Evolutionary conservation across 2,113 vertebrate genomes (phyloP).

Genomic region (Tyto alba): DNA sequence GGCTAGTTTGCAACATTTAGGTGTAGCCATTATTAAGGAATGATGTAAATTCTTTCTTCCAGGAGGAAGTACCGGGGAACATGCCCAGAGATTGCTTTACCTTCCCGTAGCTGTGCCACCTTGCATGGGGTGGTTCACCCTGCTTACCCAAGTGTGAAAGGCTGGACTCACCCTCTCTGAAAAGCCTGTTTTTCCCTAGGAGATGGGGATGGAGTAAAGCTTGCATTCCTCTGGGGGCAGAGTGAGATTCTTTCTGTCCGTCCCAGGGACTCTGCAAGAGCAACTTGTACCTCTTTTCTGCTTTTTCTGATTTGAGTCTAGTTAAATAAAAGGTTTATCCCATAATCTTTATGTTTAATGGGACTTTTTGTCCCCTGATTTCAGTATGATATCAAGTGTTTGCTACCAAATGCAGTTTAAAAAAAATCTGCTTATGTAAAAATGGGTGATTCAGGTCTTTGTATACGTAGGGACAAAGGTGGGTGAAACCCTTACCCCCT

Average conservation of each 20-base stretch:
- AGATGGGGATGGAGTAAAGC: not conserved
- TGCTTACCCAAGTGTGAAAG: not conserved
- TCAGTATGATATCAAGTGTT: not conserved
- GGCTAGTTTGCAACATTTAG: not conserved
- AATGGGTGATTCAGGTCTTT: not conserved
- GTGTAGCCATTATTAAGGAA: not conserved
- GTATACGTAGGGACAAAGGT: not conserved
- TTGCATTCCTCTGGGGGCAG: not conserved
- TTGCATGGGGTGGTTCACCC: not conserved
- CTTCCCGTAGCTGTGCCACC: not conserved
- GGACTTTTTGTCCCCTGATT: accelerated
- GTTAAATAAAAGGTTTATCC: not conserved
- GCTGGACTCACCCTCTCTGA: not conserved
- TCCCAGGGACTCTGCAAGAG: not conserved
- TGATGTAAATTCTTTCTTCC: slow-evolving; percentile 19
- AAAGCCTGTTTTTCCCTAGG: not conserved
- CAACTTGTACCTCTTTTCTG: not conserved
- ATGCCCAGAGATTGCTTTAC: not conserved
- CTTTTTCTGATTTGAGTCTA: not conserved
- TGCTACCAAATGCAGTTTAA: not conserved
- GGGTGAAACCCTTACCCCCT: not conserved
- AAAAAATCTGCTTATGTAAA: not conserved
- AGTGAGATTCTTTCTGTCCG: not conserved
- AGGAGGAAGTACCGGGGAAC: not conserved
- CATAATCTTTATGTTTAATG: not conserved